phyloP scores from a whole-genome alignment of 2,797 vertebrate species.

The Megaceryle alcyon region DNA sequence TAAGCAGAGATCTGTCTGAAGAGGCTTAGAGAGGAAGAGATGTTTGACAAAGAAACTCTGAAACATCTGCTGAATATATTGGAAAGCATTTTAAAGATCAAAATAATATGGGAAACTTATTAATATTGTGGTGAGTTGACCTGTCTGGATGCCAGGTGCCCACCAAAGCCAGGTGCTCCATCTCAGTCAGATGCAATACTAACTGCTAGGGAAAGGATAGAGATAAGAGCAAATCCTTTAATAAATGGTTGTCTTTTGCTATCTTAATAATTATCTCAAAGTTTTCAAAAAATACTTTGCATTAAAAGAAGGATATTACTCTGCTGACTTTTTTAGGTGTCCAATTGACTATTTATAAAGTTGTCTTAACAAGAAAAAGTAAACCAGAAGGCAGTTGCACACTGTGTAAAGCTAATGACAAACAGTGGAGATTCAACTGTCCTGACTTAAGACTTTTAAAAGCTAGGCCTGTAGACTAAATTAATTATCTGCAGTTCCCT shows the following conservation, averaged over 20 bases:
- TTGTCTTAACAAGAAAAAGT: neutral
- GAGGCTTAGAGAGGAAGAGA: neutral
- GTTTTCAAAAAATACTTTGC: neutral
- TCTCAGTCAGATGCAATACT: neutral
- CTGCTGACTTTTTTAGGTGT: neutral
- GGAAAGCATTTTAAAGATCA: neutral
- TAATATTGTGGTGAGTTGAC: neutral
- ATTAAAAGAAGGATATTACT: neutral
- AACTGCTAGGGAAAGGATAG: neutral
- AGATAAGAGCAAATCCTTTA: neutral
- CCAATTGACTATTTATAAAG: neutral
- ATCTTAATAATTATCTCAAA: neutral
- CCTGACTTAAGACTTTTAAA: neutral
- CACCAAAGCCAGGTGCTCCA: neutral
- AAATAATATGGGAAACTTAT: neutral
- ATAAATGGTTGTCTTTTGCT: neutral
- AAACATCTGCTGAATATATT: neutral
- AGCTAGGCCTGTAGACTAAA: neutral
- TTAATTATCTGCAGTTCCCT: neutral
- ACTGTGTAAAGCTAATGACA: neutral
- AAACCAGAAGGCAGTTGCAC: neutral
- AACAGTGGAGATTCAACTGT: neutral
- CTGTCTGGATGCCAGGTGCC: neutral
- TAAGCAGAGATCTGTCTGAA: neutral
- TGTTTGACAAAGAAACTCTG: neutral